Percentiles rank a stretch among this genome's conserved stretches.
Evolutionary conservation across 2,888 invertebrate genomes (phyloP).

Genomic region (Coecobrya sp.): DNA sequence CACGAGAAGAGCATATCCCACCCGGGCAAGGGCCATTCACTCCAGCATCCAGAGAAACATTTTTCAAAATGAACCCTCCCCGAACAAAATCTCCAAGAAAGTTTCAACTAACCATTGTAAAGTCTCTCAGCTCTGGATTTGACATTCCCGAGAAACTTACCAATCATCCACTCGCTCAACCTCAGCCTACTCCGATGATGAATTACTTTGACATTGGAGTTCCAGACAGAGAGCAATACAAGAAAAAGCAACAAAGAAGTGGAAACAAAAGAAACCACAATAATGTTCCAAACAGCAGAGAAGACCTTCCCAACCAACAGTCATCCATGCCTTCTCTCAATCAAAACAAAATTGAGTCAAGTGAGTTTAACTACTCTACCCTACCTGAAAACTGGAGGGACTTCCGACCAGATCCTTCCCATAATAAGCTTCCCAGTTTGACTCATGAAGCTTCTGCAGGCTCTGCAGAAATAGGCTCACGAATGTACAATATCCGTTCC

Average conservation of each 20-base stretch:
- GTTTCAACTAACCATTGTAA: slow-evolving; percentile 41
- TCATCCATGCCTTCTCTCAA: background rate
- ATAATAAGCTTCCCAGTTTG: slow-evolving; percentile 82
- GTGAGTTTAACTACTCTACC: slow-evolving; percentile 80
- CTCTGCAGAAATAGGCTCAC: slow-evolving; percentile 24
- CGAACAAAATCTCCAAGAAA: background rate
- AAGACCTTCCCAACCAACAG: background rate
- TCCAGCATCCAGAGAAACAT: slow-evolving; percentile 54
- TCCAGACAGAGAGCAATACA: slow-evolving; percentile 75
- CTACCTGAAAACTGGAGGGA: slow-evolving; percentile 83
- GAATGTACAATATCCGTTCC: slow-evolving; percentile 42
- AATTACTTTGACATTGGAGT: slow-evolving; percentile 68
- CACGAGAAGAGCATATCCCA: slow-evolving; percentile 3
- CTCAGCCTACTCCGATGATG: background rate
- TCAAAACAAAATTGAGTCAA: slow-evolving; percentile 3
- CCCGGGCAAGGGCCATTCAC: slow-evolving; percentile 24
- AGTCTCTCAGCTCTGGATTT: slow-evolving; percentile 38
- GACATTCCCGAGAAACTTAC: slow-evolving; percentile 20
- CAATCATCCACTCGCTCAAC: background rate
- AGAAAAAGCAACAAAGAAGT: slow-evolving; percentile 38
- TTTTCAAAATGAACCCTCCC: slow-evolving; percentile 45
- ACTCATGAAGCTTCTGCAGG: slow-evolving; percentile 81
- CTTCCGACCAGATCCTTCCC: slow-evolving; percentile 81
- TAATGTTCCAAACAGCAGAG: background rate
- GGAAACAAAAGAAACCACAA: slow-evolving; percentile 9